Evolutionary conservation across 1,140 invertebrate genomes (phyloP).

Genomic region (Drosophila seguyi): DNA sequence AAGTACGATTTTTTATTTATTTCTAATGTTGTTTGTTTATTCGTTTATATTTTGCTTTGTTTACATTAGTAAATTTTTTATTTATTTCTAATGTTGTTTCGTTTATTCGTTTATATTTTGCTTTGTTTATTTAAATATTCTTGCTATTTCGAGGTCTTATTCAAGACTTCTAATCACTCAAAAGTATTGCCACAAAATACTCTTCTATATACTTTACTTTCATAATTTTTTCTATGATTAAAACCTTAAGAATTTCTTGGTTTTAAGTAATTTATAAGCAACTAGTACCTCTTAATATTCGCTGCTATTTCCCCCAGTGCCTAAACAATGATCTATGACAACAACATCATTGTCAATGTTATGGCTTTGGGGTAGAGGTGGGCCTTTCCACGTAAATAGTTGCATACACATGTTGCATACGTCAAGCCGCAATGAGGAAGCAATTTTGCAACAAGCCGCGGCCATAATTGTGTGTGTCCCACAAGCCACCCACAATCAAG

Average conservation of each 20-base stretch:
- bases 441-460: slow-evolving; percentile 20
- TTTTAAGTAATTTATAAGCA: background rate
- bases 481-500: slow-evolving; percentile 24
- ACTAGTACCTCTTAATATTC: background rate
- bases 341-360: background rate
- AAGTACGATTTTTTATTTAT: background rate
- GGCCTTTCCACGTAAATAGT: background rate
- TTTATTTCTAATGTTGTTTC: background rate
- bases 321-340: background rate
- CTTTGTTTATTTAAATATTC: background rate
- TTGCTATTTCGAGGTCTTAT: background rate
- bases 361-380: background rate
- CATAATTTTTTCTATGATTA: background rate
- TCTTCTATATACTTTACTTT: background rate
- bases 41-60: too few relatives aligned
- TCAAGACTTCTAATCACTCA: background rate
- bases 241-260: background rate
- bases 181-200: background rate
- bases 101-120: background rate
- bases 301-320: background rate
- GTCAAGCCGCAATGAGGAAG: slow-evolving; percentile 39
- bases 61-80: too few relatives aligned
- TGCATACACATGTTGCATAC: background rate
- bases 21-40: too few relatives aligned
- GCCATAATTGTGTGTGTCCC: slow-evolving; percentile 27